Base-by-base conservation (phyloP, 2,113 vertebrate species). In the Dendropsophus ebraccatus region DNA sequence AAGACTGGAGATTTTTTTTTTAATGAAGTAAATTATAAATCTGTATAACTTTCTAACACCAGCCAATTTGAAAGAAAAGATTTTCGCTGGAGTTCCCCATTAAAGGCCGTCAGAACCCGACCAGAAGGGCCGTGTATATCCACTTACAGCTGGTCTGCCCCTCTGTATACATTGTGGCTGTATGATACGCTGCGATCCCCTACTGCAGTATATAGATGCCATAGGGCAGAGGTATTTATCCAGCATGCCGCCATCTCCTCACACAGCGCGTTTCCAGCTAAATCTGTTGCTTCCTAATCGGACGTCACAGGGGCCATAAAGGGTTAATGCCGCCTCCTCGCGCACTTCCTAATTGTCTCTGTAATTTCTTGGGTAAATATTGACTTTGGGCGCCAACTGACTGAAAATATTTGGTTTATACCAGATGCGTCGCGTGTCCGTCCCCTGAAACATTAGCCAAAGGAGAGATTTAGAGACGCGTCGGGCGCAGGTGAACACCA, bases 321-420 rank as follows among this genome's bases (percentile, higher is more conserved):
- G 84, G 77, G 84, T 86, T 86, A 86, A n/a, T 87, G 52, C 74
- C 47, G 65, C 8, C 41, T 84, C 83, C 62, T 52, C 17, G 87
- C 73, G 25, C 17, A 37, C 28, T 28, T 17, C 45, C 62, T 89
- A 17, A 72, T 75, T 1, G 0, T 87, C 87, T 87, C 89, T 88
- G 82, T 90, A 90, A 92, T 93, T 90, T 83, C 84, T 89, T 88
- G 67, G 69, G 88, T 92, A 95, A 95, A 95, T 94, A 95, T 94
- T 96, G 91, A 93, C 92, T 90, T 37, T 90, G 88, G 5, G 81
- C 92, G 91, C 91, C 86, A 88, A 91, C 88, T 87, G 91, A 94
- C 91, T 93, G 91, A 92, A 95, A 94, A 91, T 94, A 95, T 94
- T 95, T 95, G 93, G 93, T 94, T 94, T 95, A 88, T 90, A 88